phyloP scores from a whole-genome alignment of 2,797 vertebrate genomes.

The Oophaga sylvatica region DNA sequence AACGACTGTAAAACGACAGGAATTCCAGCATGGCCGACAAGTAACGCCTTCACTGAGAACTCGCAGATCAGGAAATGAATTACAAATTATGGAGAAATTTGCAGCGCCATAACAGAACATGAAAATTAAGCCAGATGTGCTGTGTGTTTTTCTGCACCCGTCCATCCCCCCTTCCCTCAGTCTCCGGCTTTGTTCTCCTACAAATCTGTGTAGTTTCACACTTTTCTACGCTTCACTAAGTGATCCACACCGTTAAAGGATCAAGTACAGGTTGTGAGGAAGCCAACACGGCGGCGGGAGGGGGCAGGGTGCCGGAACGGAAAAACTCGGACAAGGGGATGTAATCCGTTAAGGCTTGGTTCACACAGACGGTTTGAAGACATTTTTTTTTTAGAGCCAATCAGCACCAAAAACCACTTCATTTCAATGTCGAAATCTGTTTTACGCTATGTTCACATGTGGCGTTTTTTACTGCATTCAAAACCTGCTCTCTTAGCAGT shows the following conservation, averaged over 20 bases:
- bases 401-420: no score
- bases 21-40: slow-evolving; percentile 11
- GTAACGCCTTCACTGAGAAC: slow-evolving; percentile 4
- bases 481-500: no score
- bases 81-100: slow-evolving; percentile 42
- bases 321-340: background rate
- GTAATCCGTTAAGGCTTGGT: background rate
- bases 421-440: no score
- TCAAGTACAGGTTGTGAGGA: slow-evolving; percentile 28
- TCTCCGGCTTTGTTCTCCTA: background rate
- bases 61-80: slow-evolving; percentile 28
- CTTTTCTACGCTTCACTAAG: slow-evolving; percentile 27
- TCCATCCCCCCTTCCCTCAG: background rate
- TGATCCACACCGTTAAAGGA: slow-evolving; percentile 28
- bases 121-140: slow-evolving; percentile 51
- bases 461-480: no score
- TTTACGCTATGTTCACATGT: no score
- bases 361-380: no score
- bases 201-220: slow-evolving; percentile 53
- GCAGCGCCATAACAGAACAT: slow-evolving; percentile 32
- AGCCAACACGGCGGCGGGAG: background rate
- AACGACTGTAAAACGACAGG: background rate
- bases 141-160: background rate
- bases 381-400: no score
- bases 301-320: background rate